Percentiles rank a stretch among this genome's conserved stretches.
Evolutionary conservation across 2,797 vertebrate genomes (phyloP).

Genomic region (Podarcis siculus): DNA sequence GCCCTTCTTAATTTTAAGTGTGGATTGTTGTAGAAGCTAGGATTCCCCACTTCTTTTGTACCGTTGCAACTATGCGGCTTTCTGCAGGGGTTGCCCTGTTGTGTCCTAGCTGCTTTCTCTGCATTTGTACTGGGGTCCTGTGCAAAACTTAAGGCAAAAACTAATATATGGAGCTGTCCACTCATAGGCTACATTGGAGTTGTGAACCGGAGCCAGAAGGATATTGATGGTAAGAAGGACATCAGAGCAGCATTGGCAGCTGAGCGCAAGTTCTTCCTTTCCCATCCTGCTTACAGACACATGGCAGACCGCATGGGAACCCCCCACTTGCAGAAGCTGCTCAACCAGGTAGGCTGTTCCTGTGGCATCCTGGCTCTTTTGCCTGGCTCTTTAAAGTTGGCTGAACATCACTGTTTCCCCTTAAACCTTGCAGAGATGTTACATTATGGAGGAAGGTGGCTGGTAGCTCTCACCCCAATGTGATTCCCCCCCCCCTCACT

Average conservation of each 20-base stretch:
- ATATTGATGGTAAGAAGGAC: conserved; percentile 97
- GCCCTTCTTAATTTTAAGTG: background rate
- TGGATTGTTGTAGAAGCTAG: background rate
- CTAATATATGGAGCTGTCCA: background rate
- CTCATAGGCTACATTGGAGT: conserved; percentile 93
- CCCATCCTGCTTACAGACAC: conserved; percentile 93
- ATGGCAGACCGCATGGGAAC: conserved; percentile 97
- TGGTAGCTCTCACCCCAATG: background rate
- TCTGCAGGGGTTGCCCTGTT: background rate
- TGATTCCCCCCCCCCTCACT: background rate
- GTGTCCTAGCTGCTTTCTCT: background rate
- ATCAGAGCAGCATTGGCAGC: conserved; percentile 91
- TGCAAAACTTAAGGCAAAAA: background rate
- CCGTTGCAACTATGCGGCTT: background rate
- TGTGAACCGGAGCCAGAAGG: conserved; percentile 98
- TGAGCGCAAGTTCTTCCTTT: conserved; percentile 97
- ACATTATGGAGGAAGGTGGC: background rate
- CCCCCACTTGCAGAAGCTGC: conserved; percentile 89
- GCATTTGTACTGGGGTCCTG: background rate
- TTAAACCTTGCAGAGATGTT: background rate
- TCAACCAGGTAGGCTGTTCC: conserved; percentile 88
- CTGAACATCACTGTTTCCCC: background rate
- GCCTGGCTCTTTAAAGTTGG: background rate
- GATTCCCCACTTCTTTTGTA: background rate
- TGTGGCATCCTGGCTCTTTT: background rate